Conservation (phyloP, 2,888 invertebrate species). For the Malachius bipustulatus region DNA sequence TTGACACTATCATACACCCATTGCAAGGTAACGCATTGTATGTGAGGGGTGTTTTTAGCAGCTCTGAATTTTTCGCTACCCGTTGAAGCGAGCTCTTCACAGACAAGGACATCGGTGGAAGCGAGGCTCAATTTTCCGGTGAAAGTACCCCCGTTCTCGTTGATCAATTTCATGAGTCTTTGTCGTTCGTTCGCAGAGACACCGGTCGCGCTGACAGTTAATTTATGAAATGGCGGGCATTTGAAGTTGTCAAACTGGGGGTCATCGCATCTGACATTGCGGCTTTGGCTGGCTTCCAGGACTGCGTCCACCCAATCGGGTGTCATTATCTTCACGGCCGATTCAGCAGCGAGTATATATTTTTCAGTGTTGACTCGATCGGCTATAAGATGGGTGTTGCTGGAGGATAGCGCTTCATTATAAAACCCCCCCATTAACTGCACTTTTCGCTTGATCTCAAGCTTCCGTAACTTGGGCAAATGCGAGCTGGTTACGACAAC, state of each 20-base stretch:
- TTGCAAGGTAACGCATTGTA: too few species aligned
- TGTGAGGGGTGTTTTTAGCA: too few species aligned
- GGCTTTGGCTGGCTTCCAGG: too few species aligned
- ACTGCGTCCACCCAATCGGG: too few species aligned
- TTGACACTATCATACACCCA: constrained; percentile 75
- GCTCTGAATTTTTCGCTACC: constrained; percentile 63
- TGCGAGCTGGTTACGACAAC: constrained; percentile 53
- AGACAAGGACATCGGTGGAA: constrained; percentile 44
- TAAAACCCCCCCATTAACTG: constrained; percentile 70
- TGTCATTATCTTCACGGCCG: too few species aligned
- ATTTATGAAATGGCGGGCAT: too few species aligned
- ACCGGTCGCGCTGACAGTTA: constrained; percentile 68
- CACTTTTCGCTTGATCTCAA: constrained; percentile 48
- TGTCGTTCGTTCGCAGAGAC: constrained; percentile 51
- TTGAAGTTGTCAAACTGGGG: too few species aligned
- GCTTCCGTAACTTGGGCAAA: constrained; percentile 36
- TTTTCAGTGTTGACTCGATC: constrained; percentile 66
- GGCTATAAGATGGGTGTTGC: too few species aligned
- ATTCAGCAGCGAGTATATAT: too few species aligned
- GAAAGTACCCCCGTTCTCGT: constrained; percentile 57
- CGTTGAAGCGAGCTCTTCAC: constrained; percentile 40
- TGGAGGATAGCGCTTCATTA: constrained; percentile 47
- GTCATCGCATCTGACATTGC: too few species aligned
- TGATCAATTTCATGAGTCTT: constrained; percentile 53
- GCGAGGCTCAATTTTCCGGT: constrained; percentile 37